Conservation (phyloP, 2,888 invertebrate species). For the Criorhina ranunculi region DNA sequence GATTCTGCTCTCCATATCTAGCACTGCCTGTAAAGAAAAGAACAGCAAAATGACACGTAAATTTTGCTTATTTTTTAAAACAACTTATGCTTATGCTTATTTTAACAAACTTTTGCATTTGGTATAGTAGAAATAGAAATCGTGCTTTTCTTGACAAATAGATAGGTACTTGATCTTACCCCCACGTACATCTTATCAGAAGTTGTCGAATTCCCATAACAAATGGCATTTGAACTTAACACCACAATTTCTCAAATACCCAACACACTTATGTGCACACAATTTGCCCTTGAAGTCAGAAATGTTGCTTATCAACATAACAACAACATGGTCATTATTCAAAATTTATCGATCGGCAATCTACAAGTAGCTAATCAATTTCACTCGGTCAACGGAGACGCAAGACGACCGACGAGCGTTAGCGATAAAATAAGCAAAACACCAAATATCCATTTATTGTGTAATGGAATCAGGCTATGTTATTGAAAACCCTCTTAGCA, state of each 20-base stretch:
- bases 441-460: constrained; percentile 47
- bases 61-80: too few relatives aligned
- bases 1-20: too few relatives aligned
- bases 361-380: constrained; percentile 75
- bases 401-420: neutral
- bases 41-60: too few relatives aligned
- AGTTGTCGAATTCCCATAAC: neutral
- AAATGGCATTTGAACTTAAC: neutral
- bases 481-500: constrained; percentile 45
- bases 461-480: constrained; percentile 45
- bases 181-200: neutral
- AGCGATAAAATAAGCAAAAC: constrained; percentile 40
- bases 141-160: neutral
- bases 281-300: neutral
- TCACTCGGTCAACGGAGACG: constrained; percentile 34
- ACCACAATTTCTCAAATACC: neutral
- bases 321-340: constrained; percentile 43
- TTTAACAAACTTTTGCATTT: too few relatives aligned
- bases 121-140: too few relatives aligned
- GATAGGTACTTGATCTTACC: neutral
- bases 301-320: neutral
- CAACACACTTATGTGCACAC: neutral
- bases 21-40: too few relatives aligned
- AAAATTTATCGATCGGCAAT: constrained; percentile 65
- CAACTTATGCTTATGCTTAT: too few relatives aligned